Evolutionary conservation across 1,140 invertebrate genomes (phyloP), one percentile per base, ranked within the genome.

Genomic region (Luehdorfia chinensis): DNA sequence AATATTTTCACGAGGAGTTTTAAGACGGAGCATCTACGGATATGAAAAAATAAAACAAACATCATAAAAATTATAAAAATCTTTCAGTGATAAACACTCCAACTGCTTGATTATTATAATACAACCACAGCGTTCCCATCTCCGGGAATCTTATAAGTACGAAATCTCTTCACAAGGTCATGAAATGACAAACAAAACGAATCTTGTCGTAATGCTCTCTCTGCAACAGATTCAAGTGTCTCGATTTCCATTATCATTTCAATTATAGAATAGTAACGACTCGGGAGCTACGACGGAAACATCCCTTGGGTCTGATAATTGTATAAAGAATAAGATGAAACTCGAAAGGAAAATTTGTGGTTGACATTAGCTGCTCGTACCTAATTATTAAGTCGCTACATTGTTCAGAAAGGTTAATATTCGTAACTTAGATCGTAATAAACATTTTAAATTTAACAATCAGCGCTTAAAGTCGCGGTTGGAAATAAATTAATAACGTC

Each of bases 141-240:
- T n/a, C n/a, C n/a, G n/a, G n/a, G 8, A 19, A 18, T 33, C 19
- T 11, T 19, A 18, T 32, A 50, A 50, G 37, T 13, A 14, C 19
- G 15, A 25, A 16, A 6, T 47, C 31, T 13, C 33, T 33, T 51
- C 60, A 53, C 36, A 67, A 63, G 59, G 58, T 57, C 59, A 62
- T 59, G 57, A 36, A 44, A 33, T 25, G 37, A n/a, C 59, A 60
- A 71, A 71, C 65, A 66, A 56, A 52, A 31, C 41, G 32, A 48
- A 58, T 66, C 39, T 55, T 50, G 50, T 23, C 50, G 47, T 66
- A 60, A 60, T 58, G 45, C 43, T 39, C 47, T 49, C 31, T 50
- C 50, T 55, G 49, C 50, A 48, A 50, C 49, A 49, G 62, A 55
- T 58, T 58, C 57, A 47, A 65, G 51, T 53, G 30, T 52, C 52